A percentile compares a stretch with the other conserved stretches of the same genome.
Conservation (phyloP, 2,888 invertebrate genomes). For the Sesia bembeciformis region DNA sequence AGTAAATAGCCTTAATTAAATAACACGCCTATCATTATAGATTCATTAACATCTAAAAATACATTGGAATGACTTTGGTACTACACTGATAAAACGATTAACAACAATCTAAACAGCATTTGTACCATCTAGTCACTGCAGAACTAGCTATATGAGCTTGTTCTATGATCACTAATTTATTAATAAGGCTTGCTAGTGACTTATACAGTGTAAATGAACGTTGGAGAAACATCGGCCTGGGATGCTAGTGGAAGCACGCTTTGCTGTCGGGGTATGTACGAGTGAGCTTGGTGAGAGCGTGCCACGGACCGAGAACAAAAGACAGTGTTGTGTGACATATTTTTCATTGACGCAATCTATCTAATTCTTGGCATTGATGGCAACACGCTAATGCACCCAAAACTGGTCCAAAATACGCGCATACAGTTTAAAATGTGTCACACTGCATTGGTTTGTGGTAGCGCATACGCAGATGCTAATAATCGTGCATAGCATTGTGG, state of each 20-base stretch:
- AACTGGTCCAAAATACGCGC: slow-evolving; percentile 1
- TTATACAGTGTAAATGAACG: slow-evolving; percentile 7
- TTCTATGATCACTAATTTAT: slow-evolving; percentile 28
- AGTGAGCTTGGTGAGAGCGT: slow-evolving; percentile 8
- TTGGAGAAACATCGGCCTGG: slow-evolving; percentile 8
- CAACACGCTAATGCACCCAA: no score
- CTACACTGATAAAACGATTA: slow-evolving; percentile 10
- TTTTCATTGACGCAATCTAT: no score
- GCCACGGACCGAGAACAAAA: no score
- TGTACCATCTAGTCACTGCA: slow-evolving; percentile 15
- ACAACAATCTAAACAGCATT: slow-evolving; percentile 15
- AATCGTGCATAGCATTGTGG: slow-evolving; percentile 1
- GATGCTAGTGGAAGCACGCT: slow-evolving; percentile 13
- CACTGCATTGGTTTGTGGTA: slow-evolving; percentile 4
- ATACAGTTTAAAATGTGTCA: slow-evolving; percentile 3
- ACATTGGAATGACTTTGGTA: slow-evolving; percentile 15
- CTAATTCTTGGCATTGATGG: no score
- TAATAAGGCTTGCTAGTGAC: slow-evolving; percentile 36
- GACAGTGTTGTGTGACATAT: no score
- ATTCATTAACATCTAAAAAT: neutral
- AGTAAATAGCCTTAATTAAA: no score
- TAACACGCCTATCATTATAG: no score
- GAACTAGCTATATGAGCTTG: slow-evolving; percentile 21
- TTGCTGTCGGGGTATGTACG: slow-evolving; percentile 20
- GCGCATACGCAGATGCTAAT: slow-evolving; percentile 17